Conservation (phyloP, 2,888 invertebrate genomes). For the Resseliella maxima region DNA sequence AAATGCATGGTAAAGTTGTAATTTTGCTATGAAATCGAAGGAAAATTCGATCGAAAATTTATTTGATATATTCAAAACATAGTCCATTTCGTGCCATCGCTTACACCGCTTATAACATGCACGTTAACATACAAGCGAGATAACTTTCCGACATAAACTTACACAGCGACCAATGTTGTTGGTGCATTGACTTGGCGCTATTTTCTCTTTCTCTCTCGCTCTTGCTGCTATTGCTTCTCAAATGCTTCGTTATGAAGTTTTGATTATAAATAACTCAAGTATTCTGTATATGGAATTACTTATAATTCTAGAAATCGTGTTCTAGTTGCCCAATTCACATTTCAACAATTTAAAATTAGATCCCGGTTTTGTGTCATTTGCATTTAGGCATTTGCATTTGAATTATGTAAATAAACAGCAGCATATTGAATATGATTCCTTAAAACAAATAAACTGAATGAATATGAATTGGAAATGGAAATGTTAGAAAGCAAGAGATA, state of each 20-base stretch:
- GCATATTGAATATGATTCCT: conserved; percentile 34
- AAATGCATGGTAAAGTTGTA: not conserved
- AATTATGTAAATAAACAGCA: conserved; percentile 20
- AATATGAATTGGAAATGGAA: too few species aligned
- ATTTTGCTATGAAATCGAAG: not conserved
- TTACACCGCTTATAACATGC: not conserved
- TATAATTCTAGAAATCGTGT: not conserved
- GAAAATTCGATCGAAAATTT: conserved; percentile 33
- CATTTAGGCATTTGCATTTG: conserved; percentile 35
- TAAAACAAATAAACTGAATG: too few species aligned
- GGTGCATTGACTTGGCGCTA: too few species aligned
- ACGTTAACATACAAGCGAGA: not conserved
- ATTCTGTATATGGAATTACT: not conserved
- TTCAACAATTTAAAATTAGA: conserved; percentile 27
- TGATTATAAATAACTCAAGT: conserved; percentile 22
- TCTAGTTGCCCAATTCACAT: conserved; percentile 38
- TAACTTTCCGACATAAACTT: not conserved
- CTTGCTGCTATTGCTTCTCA: too few species aligned
- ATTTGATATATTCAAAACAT: conserved; percentile 12
- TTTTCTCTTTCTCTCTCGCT: too few species aligned
- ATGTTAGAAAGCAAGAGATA: too few species aligned
- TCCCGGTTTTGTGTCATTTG: conserved; percentile 36
- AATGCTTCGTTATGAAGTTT: not conserved
- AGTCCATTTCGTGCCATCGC: not conserved
- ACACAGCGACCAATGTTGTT: not conserved